Evolutionary conservation across 2,797 vertebrate genomes (phyloP), one percentile per base, ranked within the genome.

Genomic region (Sebastes hubbsi): DNA sequence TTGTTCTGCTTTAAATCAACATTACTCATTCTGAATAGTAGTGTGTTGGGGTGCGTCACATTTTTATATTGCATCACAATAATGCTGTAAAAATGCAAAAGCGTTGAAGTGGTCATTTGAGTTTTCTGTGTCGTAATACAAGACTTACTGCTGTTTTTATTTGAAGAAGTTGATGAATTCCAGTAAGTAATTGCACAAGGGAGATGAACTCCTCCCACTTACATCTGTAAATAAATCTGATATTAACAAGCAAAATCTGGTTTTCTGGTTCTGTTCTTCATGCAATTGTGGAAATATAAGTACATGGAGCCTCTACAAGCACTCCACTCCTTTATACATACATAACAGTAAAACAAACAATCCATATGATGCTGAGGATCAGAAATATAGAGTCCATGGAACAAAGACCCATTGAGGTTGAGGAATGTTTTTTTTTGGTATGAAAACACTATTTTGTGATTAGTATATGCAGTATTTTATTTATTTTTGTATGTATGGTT

Each of bases 191-290:
- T 85, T 94, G 94, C 93, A 95, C 94, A 94, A 89, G 81, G 87
- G 88, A 89, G 71, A 74, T 77, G 13, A 6, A 75, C 78, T 90
- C 90, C 78, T 90, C 90, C 91, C 63, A 69, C 75, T 89, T 66
- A 78, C 29, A 63, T 78, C 72, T 93, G 89, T 91, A 91, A 95
- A 95, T 95, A 94, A 93, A 94, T 87, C 62, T 81, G 81, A 90
- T n/a, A 56, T 55, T 76, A 78, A 85, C 34, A 79, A 87, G 68
- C 30, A 36, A 38, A 63, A 36, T 0, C 4, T 73, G 2, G 1
- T n/a, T 65, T 22, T 79, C 1, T 42, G 13, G 2, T 65, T 30
- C 1, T 16, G 25, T 68, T 77, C 1, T 63, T 58, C 2, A 49
- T 58, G 30, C 30, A 32, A 32, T 32, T 32, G 30, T 32, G n/a